phyloP scores from a whole-genome alignment of 2,888 invertebrate species.

The Cheiracanthium punctorium region DNA sequence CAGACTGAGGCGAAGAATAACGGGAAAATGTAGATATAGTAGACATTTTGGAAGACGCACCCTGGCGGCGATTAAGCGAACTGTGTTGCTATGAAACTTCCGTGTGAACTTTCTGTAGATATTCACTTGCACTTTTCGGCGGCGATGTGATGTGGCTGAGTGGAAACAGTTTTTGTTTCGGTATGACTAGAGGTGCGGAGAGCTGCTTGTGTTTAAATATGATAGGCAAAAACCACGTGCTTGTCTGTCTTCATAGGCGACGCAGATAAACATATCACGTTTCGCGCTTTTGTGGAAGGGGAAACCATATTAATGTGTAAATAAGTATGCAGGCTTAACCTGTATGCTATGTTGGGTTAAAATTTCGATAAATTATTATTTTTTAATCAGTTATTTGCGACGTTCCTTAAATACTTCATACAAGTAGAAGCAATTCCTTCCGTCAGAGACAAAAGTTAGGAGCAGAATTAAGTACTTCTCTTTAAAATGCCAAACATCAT shows the following conservation, averaged over 20 bases:
- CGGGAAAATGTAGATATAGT: slow-evolving; percentile 19
- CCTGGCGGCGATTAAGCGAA: slow-evolving; percentile 6
- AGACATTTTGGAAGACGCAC: slow-evolving; percentile 16
- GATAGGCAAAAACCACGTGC: not conserved
- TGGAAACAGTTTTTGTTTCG: not conserved
- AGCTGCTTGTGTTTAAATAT: not conserved
- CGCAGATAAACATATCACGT: not conserved
- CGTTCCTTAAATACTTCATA: too few species aligned
- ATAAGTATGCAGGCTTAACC: too few species aligned
- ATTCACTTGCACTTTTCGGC: not conserved
- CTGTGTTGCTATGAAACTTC: not conserved
- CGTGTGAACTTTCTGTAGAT: not conserved
- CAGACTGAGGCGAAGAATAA: not conserved
- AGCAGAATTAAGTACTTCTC: too few species aligned
- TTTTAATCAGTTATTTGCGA: too few species aligned
- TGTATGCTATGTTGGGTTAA: too few species aligned
- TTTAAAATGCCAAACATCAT: too few species aligned
- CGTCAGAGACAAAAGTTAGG: too few species aligned
- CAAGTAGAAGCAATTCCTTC: too few species aligned
- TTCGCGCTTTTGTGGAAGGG: too few species aligned
- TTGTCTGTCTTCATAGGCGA: not conserved
- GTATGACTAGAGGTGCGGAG: not conserved
- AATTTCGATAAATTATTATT: too few species aligned
- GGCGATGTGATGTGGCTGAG: not conserved
- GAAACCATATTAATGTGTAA: too few species aligned